Base-by-base conservation (phyloP, 1,140 invertebrate genomes). In the Apolygus lucorum region DNA sequence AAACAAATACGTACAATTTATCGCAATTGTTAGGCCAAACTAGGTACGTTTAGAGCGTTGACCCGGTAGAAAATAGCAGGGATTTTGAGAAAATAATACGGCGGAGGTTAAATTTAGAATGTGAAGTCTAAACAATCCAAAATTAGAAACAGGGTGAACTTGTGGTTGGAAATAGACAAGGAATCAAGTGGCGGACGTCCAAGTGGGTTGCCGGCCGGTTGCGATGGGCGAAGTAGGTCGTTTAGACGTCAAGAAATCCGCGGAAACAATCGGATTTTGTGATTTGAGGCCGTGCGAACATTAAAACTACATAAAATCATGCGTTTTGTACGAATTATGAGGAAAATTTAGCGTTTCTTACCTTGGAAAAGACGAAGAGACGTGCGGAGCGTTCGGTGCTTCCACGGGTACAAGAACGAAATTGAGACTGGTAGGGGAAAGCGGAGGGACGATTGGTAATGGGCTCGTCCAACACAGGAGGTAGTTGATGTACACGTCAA, bases 391-490 rank as follows among this genome's bases (percentile, higher is more conserved):
- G 34, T 21, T 22, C 27, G 28, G 68, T 52, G 67, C 29, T 52
- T 68, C 54, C 68, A 67, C 69, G 69, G 63, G 67, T 72, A 73
- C 71, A 65, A 67, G 66, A 65, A 70, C 72, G 34, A 71, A 75
- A 74, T 74, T 73, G 68, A 73, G 64, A 67, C 66, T 67, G 69
- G 72, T 72, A 68, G 72, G 74, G 71, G 71, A 64, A 67, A 69
- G 70, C 64, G 67, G 52, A 67, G 66, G 64, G 68, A 71, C 52
- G 68, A 71, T 71, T 72, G 71, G 63, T 68, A 74, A 73, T 82
- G 77, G 78, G 80, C 79, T 80, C 75, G 75, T 69, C 79, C 77
- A 63, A 27, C 59, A 67, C 69, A 72, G 66, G 70, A 26, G 63
- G 54, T 24, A 21, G 52, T 4, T 65, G 76, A 74, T 73, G 75